Percentiles rank a stretch among this genome's conserved stretches.
phyloP scores from a whole-genome alignment of 64 coral and sea anemone species.

The Orbicella faveolata region DNA sequence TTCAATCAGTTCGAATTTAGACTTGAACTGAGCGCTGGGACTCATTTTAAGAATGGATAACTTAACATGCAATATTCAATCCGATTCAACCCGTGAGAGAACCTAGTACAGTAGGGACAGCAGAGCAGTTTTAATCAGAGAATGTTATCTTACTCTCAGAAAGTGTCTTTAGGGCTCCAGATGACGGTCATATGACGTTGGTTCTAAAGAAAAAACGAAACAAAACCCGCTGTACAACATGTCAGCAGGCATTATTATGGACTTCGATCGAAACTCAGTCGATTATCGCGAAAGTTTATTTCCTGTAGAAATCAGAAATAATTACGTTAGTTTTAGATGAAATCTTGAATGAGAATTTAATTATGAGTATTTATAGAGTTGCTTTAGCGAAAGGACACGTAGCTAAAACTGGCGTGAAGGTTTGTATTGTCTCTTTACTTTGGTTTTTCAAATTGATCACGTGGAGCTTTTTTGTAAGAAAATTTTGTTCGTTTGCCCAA shows the following conservation, averaged over 20 bases:
- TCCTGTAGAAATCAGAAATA: too few relatives aligned
- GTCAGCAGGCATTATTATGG: neutral
- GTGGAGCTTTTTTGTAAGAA: neutral
- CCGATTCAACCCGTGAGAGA: too few relatives aligned
- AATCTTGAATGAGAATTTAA: neutral
- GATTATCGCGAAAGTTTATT: too few relatives aligned
- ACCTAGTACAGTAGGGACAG: too few relatives aligned
- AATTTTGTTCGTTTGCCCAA: neutral
- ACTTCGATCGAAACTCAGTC: neutral
- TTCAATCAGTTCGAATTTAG: too few relatives aligned
- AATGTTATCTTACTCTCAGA: too few relatives aligned
- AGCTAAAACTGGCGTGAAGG: neutral
- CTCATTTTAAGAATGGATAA: too few relatives aligned
- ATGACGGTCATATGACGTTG: neutral
- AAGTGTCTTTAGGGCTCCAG: too few relatives aligned
- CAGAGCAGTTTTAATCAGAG: too few relatives aligned
- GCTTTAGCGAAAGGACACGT: neutral
- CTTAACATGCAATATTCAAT: too few relatives aligned
- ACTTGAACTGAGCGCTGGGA: too few relatives aligned
- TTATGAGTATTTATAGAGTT: constrained; percentile 7
- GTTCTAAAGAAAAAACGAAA: neutral
- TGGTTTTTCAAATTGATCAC: neutral
- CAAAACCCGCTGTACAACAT: neutral
- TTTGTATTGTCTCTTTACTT: neutral
- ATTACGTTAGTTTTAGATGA: neutral